Base-by-base conservation (phyloP, 2,888 invertebrate species). In the Microplitis manilae region DNA sequence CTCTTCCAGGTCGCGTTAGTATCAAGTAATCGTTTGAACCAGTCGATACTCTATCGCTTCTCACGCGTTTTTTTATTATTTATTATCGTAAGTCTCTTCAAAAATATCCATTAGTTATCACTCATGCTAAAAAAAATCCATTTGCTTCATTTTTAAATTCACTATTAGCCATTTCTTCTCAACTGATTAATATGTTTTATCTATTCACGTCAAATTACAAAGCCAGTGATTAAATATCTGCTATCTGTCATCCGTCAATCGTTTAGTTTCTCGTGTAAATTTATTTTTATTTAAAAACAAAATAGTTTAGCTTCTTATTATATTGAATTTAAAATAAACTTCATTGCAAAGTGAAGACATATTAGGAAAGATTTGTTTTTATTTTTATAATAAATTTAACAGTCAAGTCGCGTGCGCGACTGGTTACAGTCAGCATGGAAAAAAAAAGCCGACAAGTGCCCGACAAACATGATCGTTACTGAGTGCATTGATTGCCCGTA, bases 1-100 rank as follows among this genome's bases (percentile, higher is more conserved):
- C 67, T 40, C 38, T 65, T 59, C 67, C 73, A 30, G 17, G 15
- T 30, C 40, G 50, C 30, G 30, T 73, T 67, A 67, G 64, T 67
- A 38, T 50, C 17, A 30, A 65, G n/a, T 30, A 50, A 73, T 59
- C 59, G 38, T 38, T 15, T 13, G 41, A 13, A 20, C 38, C 30
- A 65, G 73, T 65, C 38, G 20, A 13, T 50, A 50, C 9, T 50
- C 13, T 50, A 67, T 67, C 20, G 41, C 38, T 73, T 38, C 15
- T 9, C 4, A 20, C 30, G 40, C 15, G 9, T 59, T 20, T 8
- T 50, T 15, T 67, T 9, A 30, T n/a, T 38, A 5, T n/a, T 38
- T n/a, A 9, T n/a, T 39, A 38, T 67, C 8, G 67, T 38, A 67
- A 67, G 38, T 20, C 20, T n/a, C 8, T 38, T 67, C 13, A 7